Percentiles rank a stretch among this genome's conserved stretches.
Evolutionary conservation across 2,888 invertebrate genomes (phyloP).

Genomic region (Amphipoea oculea): DNA sequence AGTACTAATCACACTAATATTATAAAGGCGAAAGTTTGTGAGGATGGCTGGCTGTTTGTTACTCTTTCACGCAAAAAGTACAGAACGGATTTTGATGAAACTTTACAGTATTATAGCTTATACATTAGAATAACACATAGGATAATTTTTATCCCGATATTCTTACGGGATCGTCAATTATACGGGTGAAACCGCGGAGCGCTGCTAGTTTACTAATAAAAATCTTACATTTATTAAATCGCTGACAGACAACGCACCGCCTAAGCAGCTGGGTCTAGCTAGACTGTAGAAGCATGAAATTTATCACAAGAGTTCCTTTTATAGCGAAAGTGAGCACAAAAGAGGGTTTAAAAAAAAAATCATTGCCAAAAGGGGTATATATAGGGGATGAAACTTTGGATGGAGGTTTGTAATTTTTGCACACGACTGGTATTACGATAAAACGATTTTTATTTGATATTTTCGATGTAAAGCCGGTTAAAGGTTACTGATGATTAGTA

Average conservation of each 20-base stretch:
- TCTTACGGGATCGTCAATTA: no score
- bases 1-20: no score
- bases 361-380: neutral
- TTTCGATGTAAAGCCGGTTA: neutral
- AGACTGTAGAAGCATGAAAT: neutral
- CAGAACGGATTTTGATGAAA: no score
- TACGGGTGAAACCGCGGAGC: no score
- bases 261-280: neutral
- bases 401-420: neutral
- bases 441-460: neutral
- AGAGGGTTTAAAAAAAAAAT: neutral
- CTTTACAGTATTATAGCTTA: no score
- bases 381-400: neutral
- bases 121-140: no score
- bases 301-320: neutral
- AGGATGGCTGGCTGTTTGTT: no score
- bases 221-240: neutral
- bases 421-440: neutral
- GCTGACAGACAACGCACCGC: neutral
- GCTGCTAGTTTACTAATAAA: neutral
- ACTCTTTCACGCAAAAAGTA: no score
- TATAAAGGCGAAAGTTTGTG: no score
- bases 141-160: no score
- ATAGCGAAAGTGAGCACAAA: neutral
- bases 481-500: neutral